Conservation (phyloP, 2,113 vertebrate species). For the Pollimyrus isidori region DNA sequence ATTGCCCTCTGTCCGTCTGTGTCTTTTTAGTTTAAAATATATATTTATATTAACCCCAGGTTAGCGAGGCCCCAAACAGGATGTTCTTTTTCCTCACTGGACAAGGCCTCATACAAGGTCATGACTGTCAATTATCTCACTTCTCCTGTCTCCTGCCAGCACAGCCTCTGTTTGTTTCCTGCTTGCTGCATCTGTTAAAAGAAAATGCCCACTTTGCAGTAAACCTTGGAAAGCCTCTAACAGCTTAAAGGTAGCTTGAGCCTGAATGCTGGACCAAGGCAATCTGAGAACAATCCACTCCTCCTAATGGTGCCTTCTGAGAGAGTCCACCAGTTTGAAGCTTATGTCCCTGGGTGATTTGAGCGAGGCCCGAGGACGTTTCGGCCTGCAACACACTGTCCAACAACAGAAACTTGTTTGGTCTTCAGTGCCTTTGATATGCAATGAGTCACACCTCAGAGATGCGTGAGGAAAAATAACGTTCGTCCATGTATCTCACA, state of each 20-base stretch:
- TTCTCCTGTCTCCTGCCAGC: slow-evolving; percentile 17
- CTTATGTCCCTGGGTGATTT: slow-evolving; percentile 5
- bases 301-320: slow-evolving; percentile 29
- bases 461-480: neutral
- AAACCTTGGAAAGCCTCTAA: slow-evolving; percentile 34
- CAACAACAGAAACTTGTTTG: slow-evolving; percentile 7
- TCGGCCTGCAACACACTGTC: slow-evolving; percentile 1
- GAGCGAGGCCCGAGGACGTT: neutral
- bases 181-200: slow-evolving; percentile 19
- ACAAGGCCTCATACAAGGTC: slow-evolving; percentile 34
- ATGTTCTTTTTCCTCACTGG: slow-evolving; percentile 18
- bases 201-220: slow-evolving; percentile 27
- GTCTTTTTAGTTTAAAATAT: slow-evolving; percentile 17
- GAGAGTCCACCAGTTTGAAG: slow-evolving; percentile 22
- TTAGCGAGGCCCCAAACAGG: neutral
- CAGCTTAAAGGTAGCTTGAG: slow-evolving; percentile 26
- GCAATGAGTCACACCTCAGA: slow-evolving; percentile 10
- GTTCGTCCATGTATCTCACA: neutral
- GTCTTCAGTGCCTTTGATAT: slow-evolving; percentile 12
- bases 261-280: slow-evolving; percentile 21
- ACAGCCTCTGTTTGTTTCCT: slow-evolving; percentile 8
- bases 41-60: slow-evolving; percentile 13
- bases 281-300: slow-evolving; percentile 16
- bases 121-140: slow-evolving; percentile 26
- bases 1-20: neutral